Percentiles rank a stretch among this genome's conserved stretches.
Evolutionary conservation across 2,797 vertebrate species (phyloP).

Genomic region (Periparus ater): DNA sequence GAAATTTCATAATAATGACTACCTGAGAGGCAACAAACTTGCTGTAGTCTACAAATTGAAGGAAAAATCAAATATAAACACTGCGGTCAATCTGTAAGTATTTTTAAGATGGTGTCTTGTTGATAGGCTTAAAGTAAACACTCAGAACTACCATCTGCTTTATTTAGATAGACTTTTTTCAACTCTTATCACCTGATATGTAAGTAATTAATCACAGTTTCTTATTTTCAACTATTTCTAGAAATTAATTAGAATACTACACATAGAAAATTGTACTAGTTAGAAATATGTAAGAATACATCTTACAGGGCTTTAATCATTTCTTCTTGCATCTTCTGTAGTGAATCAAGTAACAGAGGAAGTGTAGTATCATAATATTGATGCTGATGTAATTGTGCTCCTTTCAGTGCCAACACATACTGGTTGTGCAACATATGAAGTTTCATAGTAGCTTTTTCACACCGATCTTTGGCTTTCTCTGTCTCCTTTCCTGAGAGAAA

Average conservation of each 20-base stretch:
- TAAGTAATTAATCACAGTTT: neutral
- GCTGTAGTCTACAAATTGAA: neutral
- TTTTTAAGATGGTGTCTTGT: neutral
- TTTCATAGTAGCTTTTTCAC: constrained; percentile 94
- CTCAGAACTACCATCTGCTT: neutral
- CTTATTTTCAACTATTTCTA: neutral
- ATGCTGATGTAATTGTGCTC: constrained; percentile 90
- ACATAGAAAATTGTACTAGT: neutral
- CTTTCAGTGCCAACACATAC: constrained; percentile 91
- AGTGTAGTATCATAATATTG: constrained; percentile 87
- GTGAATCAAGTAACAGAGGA: constrained; percentile 89
- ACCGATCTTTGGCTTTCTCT: constrained; percentile 92
- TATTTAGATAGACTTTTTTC: neutral
- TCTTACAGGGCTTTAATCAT: constrained; percentile 94
- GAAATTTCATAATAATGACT: neutral
- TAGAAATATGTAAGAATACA: neutral
- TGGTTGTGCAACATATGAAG: constrained; percentile 95
- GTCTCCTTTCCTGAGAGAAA: constrained; percentile 86
- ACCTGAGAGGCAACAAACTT: neutral
- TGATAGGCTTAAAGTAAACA: neutral
- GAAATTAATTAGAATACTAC: neutral
- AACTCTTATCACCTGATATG: neutral
- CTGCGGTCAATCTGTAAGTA: neutral
- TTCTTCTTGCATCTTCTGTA: constrained; percentile 98
- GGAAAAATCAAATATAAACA: neutral